Base-by-base conservation (phyloP, 1,140 invertebrate genomes). In the Papilio xuthus region DNA sequence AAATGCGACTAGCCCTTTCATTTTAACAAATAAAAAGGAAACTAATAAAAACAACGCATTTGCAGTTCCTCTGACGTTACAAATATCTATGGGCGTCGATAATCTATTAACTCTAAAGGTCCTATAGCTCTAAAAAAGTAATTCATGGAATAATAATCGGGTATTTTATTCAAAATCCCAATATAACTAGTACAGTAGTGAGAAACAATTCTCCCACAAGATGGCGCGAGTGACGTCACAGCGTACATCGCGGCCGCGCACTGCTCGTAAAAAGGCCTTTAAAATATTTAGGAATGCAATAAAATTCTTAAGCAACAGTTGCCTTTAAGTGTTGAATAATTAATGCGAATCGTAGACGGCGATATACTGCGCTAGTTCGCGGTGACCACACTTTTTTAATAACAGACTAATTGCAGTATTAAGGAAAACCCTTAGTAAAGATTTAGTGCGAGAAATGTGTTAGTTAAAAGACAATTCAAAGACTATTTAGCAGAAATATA, bases 241-340 rank as follows among this genome's bases (percentile, higher is more conserved):
- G 50, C 28, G 28, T 23, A 60, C 50, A 47, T 41, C 42, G 74
- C 74, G 23, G 53, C 20, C 73, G 50, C 28, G 28, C 71, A 20
- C 13, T n/a, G 53, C 23, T 76, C 50, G 74, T 76, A 76, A 76
- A 76, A 76, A 76, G 28, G 32, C 53, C 74, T 76, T 67, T 76
- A 76, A 75, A 76, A 76, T 76, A 76, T 76, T 60, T 76, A 32
- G 53, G 50, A 76, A 32, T 76, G 74, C 74, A 60, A 76, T 76
- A 76, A 76, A 76, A 76, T 76, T 76, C 74, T 76, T 76, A 76
- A 76, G 74, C 74, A 76, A 76, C 74, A 41, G 74, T 76, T 76
- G 74, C 74, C 41, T 76, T 37, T 63, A 76, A 76, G 74, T 76
- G 74, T 76, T 76, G 74, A 76, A 76, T 76, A 76, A 76, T 76